Evolutionary conservation across 1,140 invertebrate species (phyloP).

Genomic region (Micrasema minimum): DNA sequence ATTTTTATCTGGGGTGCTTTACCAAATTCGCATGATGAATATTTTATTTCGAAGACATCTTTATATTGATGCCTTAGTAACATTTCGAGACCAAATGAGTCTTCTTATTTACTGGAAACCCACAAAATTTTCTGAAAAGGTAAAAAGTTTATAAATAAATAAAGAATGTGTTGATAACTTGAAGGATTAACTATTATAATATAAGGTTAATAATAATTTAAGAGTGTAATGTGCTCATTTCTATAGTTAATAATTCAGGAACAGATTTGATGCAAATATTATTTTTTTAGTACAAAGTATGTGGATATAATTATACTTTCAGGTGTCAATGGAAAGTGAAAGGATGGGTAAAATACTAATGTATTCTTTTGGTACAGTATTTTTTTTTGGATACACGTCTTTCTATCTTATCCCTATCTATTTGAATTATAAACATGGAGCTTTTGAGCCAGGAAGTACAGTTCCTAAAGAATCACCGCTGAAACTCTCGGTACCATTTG

Average conservation of each 20-base stretch:
- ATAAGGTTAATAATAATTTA: no score
- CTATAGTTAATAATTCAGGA: no score
- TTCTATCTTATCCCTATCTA: conserved; percentile 16
- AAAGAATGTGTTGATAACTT: no score
- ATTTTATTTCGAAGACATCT: conserved; percentile 11
- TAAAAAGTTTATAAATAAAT: no score
- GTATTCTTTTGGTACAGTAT: neutral
- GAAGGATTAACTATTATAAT: no score
- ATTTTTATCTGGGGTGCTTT: conserved; percentile 29
- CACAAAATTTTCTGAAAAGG: conserved; percentile 17
- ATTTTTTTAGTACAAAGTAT: no score
- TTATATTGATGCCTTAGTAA: neutral
- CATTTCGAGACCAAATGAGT: conserved; percentile 33
- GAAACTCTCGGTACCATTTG: conserved; percentile 28
- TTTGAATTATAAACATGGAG: conserved; percentile 7
- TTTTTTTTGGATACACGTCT: neutral
- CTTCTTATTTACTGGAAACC: conserved; percentile 12
- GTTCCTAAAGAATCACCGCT: conserved; percentile 25
- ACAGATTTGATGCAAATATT: no score
- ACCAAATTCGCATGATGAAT: conserved; percentile 38
- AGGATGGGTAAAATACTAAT: neutral
- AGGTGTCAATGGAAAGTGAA: conserved; percentile 16
- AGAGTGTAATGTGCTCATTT: no score
- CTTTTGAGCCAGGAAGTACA: conserved; percentile 5
- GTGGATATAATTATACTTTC: no score